These are phyloP conservation scores for Eumerus sabulonum DNA, from an alignment of 2,888 invertebrate genomes.

Conservation along the genomic window DNA sequence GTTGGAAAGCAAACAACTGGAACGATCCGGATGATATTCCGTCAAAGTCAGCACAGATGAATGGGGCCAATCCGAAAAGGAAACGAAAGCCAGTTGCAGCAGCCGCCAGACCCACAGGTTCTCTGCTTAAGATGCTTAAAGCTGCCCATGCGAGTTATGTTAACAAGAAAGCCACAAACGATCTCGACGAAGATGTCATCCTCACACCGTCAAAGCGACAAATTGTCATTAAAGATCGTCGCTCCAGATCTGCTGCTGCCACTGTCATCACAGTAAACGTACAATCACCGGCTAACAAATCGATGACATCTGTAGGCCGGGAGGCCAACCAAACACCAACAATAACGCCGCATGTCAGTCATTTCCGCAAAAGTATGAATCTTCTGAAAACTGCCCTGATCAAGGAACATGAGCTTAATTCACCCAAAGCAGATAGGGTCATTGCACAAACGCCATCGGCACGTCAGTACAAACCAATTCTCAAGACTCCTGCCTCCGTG, in stretches of 20 bases:
- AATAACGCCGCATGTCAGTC: conserved; percentile 8
- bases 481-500: conserved; percentile 75
- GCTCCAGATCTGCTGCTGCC: conserved; percentile 69
- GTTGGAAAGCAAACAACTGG: conserved; percentile 76
- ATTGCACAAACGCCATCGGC: not conserved
- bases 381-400: conserved; percentile 35
- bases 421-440: not conserved
- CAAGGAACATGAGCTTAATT: conserved; percentile 20
- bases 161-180: conserved; percentile 64
- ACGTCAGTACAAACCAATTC: conserved; percentile 72
- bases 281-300: conserved; percentile 10
- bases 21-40: conserved; percentile 73
- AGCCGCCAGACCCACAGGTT: conserved; percentile 70
- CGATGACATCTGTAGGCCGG: not conserved
- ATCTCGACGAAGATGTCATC: conserved; percentile 36
- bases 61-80: conserved; percentile 61
- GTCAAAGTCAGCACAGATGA: conserved; percentile 23
- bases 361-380: conserved; percentile 44
- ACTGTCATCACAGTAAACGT: conserved; percentile 65
- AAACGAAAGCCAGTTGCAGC: conserved; percentile 46
- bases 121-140: conserved; percentile 72
- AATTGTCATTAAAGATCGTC: conserved; percentile 63
- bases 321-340: conserved; percentile 18
- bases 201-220: conserved; percentile 65
- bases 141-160: conserved; percentile 71